phyloP scores from a whole-genome alignment of 2,113 vertebrate species.

The Coregonus clupeaformis region DNA sequence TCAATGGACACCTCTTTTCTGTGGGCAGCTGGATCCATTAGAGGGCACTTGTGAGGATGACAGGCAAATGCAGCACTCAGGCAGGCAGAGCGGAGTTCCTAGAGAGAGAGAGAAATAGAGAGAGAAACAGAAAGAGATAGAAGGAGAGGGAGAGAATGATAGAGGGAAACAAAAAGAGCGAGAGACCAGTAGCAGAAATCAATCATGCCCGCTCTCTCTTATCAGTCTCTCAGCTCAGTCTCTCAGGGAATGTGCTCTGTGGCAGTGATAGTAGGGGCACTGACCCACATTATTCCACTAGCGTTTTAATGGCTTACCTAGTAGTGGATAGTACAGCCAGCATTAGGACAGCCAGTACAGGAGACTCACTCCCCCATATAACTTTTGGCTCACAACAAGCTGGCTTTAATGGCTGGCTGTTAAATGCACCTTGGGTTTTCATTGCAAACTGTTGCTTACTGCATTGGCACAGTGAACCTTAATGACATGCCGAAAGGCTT shows the following conservation, averaged over 20 bases:
- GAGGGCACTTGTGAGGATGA: constrained; percentile 13
- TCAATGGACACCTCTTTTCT: constrained; percentile 20
- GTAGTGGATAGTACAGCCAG: background rate
- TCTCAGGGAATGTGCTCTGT: background rate
- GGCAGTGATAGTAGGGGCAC: background rate
- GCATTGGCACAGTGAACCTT: constrained; percentile 8
- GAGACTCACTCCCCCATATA: background rate
- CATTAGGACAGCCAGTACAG: constrained; percentile 3
- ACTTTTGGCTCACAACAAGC: constrained; percentile 6
- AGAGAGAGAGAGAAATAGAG: background rate
- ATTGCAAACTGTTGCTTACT: constrained; percentile 7
- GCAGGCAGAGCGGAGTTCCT: background rate
- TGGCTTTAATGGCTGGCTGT: constrained; percentile 3
- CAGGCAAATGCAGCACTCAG: background rate
- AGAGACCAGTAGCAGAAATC: background rate
- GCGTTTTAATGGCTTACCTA: constrained; percentile 6
- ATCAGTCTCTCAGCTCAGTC: background rate
- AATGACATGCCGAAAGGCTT: constrained; percentile 3
- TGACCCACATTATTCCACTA: background rate
- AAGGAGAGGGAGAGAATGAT: background rate
- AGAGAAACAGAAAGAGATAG: background rate
- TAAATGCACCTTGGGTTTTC: constrained; percentile 14
- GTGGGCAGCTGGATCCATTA: constrained; percentile 17
- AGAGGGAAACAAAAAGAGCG: background rate
- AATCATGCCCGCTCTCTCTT: background rate